Evolutionary conservation across 2,888 invertebrate species (phyloP), one percentile per base, ranked within the genome.

Genomic region (Conus canariensis): DNA sequence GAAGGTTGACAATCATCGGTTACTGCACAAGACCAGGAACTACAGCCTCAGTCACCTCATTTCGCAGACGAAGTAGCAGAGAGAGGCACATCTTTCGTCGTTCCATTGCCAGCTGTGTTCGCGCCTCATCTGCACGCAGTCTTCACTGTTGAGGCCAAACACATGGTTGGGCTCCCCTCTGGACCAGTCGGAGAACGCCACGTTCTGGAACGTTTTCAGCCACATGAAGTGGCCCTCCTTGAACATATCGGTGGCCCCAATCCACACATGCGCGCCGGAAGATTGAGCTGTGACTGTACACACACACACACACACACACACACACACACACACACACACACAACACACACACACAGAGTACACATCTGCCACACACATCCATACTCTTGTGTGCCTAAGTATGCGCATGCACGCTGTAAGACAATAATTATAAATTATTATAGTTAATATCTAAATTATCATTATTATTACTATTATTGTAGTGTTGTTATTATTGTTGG

Each of bases 201-300:
- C 22, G 77, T 10, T 10, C 58, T 88, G 70, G 22, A 70, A 56
- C 12, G 56, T 74, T 14, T 56, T 56, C 59, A 88, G 22, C 88
- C 88, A 88, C 56, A 77, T 12, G 70, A 88, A 88, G 12, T 58
- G 9, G 19, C 88, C 80, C 60, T 88, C 88, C 14, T 56, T 19
- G 88, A 88, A 88, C n/a, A 88, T 14, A 59, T 88, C 88, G 5
- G 88, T 88, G 12, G 77, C 88, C 9, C 77, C 88, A 14, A 88
- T 88, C 88, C 88, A 88, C 80, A 88, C 88, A 9, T 19, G 45
- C 77, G 45, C 3, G 10, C 14, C 25, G 30, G 9, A 16, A 14
- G 77, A 30, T 30, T 80, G 77, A 12, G 45, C 25, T 12, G 77
- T 80, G 77, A 16, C 30, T 80, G 77, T 9, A 30, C 45, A 45